Conservation (phyloP, 1,140 invertebrate genomes). For the Procambarus clarkii region DNA sequence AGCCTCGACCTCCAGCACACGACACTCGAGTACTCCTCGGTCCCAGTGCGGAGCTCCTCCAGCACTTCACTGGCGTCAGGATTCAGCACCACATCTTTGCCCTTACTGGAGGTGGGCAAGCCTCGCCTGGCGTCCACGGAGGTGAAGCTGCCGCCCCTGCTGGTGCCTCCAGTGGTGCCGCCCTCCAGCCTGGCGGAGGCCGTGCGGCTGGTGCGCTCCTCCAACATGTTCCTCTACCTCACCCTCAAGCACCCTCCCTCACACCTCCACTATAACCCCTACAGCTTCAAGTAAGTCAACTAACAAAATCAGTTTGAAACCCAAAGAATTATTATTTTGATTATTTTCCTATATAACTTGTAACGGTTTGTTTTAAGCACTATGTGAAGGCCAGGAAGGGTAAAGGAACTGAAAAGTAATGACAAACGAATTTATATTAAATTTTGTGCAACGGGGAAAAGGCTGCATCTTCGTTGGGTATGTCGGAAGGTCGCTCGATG, state of each 20-base stretch:
- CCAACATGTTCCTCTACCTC: conserved; percentile 50
- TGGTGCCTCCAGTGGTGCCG: conserved; percentile 38
- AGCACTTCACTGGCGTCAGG: neutral
- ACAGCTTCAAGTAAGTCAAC: conserved; percentile 57
- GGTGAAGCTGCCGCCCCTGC: conserved; percentile 46
- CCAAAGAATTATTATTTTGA: no score
- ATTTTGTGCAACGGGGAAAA: no score
- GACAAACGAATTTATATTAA: no score
- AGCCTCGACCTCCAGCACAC: neutral
- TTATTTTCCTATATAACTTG: no score
- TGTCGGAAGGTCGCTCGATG: no score
- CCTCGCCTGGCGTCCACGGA: neutral
- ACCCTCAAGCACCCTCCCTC: conserved; percentile 22
- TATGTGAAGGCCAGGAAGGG: no score
- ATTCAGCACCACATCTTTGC: neutral
- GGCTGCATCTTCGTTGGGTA: no score
- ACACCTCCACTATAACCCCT: conserved; percentile 53
- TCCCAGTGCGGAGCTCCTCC: neutral
- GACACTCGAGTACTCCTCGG: neutral
- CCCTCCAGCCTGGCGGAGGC: conserved; percentile 49
- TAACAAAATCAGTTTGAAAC: no score
- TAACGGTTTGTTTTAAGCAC: no score
- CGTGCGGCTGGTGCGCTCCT: conserved; percentile 30
- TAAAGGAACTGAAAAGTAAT: no score
- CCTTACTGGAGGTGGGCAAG: neutral